Conservation (phyloP, 2,797 vertebrate genomes). For the Acanthurus leucopareius region DNA sequence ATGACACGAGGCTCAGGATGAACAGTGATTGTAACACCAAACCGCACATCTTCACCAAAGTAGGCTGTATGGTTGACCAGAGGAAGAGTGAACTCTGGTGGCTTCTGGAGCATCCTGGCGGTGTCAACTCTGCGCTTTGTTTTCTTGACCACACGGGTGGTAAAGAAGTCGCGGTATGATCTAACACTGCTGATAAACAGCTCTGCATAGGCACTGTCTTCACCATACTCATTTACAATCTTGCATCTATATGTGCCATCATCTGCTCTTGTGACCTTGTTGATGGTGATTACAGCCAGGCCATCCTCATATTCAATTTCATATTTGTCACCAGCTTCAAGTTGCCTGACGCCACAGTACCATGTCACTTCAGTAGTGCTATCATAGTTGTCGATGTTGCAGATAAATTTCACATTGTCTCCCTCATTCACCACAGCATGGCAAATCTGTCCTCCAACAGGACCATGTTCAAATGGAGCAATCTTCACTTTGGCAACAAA, state of each 20-base stretch:
- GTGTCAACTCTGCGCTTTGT: conserved; percentile 95
- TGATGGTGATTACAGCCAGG: conserved; percentile 92
- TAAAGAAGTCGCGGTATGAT: conserved; percentile 92
- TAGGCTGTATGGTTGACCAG: conserved; percentile 94
- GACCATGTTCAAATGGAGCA: conserved; percentile 96
- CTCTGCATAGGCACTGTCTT: conserved; percentile 96
- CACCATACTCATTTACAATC: conserved; percentile 96
- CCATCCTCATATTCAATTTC: conserved; percentile 96
- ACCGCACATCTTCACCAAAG: conserved; percentile 92
- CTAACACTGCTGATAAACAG: conserved; percentile 93
- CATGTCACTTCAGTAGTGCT: conserved; percentile 96
- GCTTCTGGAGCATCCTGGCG: conserved; percentile 94
- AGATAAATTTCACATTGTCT: conserved; percentile 91
- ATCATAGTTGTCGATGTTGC: conserved; percentile 97
- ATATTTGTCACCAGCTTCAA: conserved; percentile 93
- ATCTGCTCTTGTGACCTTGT: conserved; percentile 92
- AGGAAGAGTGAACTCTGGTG: conserved; percentile 98
- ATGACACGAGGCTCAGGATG: conserved; percentile 97
- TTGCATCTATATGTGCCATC: conserved; percentile 99
- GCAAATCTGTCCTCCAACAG: conserved; percentile 91
- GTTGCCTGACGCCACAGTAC: conserved; percentile 97
- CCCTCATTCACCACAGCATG: conserved; percentile 92
- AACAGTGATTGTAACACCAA: conserved; percentile 97
- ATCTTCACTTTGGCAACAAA: conserved; percentile 97
- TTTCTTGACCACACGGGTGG: conserved; percentile 91